phyloP scores from a whole-genome alignment of 2,888 invertebrate species.

The Agrenia bidenticulata region DNA sequence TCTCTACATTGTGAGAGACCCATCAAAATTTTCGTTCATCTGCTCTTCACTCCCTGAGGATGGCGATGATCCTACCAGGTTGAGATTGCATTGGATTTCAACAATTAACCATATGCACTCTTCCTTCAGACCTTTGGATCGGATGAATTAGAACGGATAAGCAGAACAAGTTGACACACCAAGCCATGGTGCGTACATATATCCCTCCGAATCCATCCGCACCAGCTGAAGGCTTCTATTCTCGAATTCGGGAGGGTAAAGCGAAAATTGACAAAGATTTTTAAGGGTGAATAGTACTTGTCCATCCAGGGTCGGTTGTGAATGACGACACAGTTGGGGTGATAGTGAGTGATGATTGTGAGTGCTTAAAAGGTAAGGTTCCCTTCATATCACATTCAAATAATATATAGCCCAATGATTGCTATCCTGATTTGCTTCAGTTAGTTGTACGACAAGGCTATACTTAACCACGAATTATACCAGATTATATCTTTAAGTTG shows the following conservation, averaged over 20 bases:
- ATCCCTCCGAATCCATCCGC: slow-evolving; percentile 8
- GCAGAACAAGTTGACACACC: slow-evolving; percentile 10
- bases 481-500: too few species aligned
- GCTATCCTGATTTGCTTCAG: background rate
- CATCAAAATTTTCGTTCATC: slow-evolving; percentile 13
- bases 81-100: slow-evolving; percentile 9
- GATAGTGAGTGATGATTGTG: slow-evolving; percentile 8
- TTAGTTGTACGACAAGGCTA: background rate
- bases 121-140: background rate
- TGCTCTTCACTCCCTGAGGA: slow-evolving; percentile 7
- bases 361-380: slow-evolving; percentile 7
- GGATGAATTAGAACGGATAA: background rate
- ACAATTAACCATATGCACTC: slow-evolving; percentile 19
- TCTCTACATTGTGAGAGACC: slow-evolving; percentile 4
- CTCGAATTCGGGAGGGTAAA: background rate
- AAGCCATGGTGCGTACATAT: background rate
- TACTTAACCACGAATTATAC: background rate
- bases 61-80: slow-evolving; percentile 7
- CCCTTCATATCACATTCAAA: background rate
- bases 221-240: slow-evolving; percentile 16
- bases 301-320: slow-evolving; percentile 10
- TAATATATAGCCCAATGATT: background rate
- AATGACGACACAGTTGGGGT: slow-evolving; percentile 12
- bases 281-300: slow-evolving; percentile 18
- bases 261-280: slow-evolving; percentile 18